phyloP scores from a whole-genome alignment of 2,888 invertebrate species.

The Heliconius erato region DNA sequence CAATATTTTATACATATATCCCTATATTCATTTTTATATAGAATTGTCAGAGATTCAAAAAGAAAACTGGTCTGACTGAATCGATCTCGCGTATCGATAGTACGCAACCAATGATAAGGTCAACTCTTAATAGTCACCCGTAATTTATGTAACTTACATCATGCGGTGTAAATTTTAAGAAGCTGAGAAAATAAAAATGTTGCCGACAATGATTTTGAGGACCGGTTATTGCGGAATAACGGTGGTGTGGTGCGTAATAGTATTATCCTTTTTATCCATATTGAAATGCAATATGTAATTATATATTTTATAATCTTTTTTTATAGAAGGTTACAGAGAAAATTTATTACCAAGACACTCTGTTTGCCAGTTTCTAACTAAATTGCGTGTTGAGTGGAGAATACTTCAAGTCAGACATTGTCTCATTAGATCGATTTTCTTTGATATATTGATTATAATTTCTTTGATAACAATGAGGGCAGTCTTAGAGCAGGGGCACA shows the following conservation, averaged over 20 bases:
- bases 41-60: conserved; percentile 19
- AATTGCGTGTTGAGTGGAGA: no score
- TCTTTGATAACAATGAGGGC: no score
- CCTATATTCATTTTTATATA: not conserved
- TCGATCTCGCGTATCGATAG: conserved; percentile 30
- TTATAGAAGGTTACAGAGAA: no score
- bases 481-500: no score
- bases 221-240: conserved; percentile 24
- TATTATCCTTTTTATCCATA: not conserved
- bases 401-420: no score
- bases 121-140: conserved; percentile 34
- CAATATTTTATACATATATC: not conserved
- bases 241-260: not conserved
- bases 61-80: conserved; percentile 38
- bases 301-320: not conserved
- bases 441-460: no score
- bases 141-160: conserved; percentile 43
- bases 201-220: not conserved
- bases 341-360: not conserved
- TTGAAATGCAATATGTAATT: not conserved
- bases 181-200: conserved; percentile 24
- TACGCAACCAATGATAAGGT: conserved; percentile 41
- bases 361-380: no score
- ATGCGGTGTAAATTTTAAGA: conserved; percentile 28
- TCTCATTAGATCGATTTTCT: no score